Conservation (phyloP, 2,113 vertebrate species). For the Phaethon lepturus region DNA sequence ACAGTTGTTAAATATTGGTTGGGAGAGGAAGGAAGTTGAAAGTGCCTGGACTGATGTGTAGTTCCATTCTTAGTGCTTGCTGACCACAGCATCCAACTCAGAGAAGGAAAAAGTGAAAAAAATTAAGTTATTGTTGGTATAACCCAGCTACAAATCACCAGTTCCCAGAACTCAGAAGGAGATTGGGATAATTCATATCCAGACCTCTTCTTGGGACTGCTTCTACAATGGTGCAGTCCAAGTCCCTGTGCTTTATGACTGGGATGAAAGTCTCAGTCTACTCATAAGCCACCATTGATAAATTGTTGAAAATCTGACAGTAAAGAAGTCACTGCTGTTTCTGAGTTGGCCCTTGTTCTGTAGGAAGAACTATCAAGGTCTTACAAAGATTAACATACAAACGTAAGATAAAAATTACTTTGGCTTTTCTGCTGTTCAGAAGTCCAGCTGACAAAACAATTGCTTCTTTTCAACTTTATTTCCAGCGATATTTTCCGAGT, state of each 20-base stretch:
- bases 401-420: background rate
- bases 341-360: background rate
- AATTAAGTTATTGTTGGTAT: background rate
- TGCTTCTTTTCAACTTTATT: slow-evolving; percentile 34
- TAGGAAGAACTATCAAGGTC: background rate
- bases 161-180: background rate
- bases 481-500: slow-evolving; percentile 36
- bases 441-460: slow-evolving; percentile 16
- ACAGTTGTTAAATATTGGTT: background rate
- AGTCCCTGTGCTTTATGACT: background rate
- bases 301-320: background rate
- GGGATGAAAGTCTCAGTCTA: background rate
- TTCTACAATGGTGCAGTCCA: background rate
- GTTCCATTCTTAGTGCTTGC: background rate
- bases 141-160: background rate
- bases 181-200: background rate
- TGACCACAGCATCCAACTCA: background rate
- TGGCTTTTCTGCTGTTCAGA: background rate
- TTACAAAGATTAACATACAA: background rate
- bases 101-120: background rate
- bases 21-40: background rate
- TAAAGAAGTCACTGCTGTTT: background rate
- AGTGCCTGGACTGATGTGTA: background rate
- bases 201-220: background rate
- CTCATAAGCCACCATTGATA: background rate